Conservation (phyloP, 2,888 invertebrate genomes). For the Tortrix viridana region DNA sequence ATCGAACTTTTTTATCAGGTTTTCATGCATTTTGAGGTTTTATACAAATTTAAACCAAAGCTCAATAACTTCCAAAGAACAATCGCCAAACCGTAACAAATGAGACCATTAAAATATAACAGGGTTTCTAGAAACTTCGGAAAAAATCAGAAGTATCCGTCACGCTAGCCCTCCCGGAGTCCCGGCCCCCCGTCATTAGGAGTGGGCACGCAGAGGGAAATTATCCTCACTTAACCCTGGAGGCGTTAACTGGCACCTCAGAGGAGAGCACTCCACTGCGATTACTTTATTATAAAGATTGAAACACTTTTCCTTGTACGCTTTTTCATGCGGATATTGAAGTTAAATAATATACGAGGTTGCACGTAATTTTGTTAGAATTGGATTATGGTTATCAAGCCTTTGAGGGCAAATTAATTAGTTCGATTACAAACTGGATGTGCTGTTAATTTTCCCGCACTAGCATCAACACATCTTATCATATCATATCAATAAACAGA, state of each 20-base stretch:
- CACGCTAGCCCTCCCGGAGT: slow-evolving; percentile 42
- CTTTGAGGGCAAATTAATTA: too few relatives aligned
- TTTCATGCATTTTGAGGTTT: not conserved
- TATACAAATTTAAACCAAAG: not conserved
- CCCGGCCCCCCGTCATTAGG: slow-evolving; percentile 66
- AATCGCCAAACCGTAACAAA: slow-evolving; percentile 4
- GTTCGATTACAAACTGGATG: too few relatives aligned
- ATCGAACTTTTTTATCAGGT: not conserved
- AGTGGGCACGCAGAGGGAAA: slow-evolving; percentile 82
- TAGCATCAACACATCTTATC: too few relatives aligned
- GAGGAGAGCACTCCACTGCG: slow-evolving; percentile 71
- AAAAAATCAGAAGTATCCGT: slow-evolving; percentile 47
- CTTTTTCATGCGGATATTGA: slow-evolving; percentile 31
- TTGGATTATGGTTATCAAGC: too few relatives aligned
- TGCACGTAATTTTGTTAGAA: not conserved
- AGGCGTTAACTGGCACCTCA: slow-evolving; percentile 84
- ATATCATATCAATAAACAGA: too few relatives aligned
- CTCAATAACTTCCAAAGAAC: slow-evolving; percentile 6
- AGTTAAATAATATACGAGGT: not conserved
- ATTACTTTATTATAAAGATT: slow-evolving; percentile 82
- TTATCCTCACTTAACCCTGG: slow-evolving; percentile 82
- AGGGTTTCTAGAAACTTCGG: slow-evolving; percentile 40
- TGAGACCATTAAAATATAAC: slow-evolving; percentile 24
- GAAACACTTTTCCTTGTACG: slow-evolving; percentile 69
- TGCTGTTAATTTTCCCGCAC: too few relatives aligned